A percentile compares a stretch with the other conserved stretches of the same genome.
phyloP scores from a whole-genome alignment of 2,113 vertebrate genomes.

The Percina caprodes region DNA sequence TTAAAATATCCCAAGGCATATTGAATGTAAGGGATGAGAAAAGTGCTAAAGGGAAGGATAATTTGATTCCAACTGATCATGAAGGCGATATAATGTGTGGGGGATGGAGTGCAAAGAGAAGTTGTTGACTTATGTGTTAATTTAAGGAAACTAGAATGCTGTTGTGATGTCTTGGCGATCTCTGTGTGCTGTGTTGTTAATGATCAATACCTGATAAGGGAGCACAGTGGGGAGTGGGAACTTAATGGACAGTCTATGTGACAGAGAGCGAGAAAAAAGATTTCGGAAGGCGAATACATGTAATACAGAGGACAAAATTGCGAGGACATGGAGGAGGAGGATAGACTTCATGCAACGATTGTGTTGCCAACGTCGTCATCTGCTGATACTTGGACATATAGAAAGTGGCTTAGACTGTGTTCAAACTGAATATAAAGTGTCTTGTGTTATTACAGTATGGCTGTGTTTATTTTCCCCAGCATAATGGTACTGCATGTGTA shows the following conservation, averaged over 20 bases:
- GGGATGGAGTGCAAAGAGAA: not conserved
- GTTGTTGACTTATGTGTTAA: slow-evolving; percentile 5
- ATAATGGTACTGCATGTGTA: not conserved
- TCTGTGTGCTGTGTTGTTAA: not conserved
- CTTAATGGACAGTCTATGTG: not conserved
- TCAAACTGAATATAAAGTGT: too few relatives aligned
- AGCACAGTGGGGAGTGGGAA: not conserved
- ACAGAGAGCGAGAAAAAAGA: not conserved
- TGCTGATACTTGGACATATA: not conserved
- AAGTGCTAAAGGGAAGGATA: slow-evolving; percentile 15
- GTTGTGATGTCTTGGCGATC: slow-evolving; percentile 1
- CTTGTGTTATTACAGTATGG: not conserved
- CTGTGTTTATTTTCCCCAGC: not conserved
- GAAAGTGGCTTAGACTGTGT: not conserved
- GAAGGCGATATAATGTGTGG: slow-evolving; percentile 5
- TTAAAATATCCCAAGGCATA: slow-evolving; percentile 30
- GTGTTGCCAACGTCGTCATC: too few relatives aligned
- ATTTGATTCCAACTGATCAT: slow-evolving; percentile 4
- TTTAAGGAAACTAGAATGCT: not conserved
- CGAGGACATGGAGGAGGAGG: not conserved
- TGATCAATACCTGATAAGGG: not conserved
- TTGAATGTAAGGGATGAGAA: slow-evolving; percentile 3
- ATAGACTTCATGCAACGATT: not conserved
- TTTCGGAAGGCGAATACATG: not conserved
- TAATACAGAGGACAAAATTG: too few relatives aligned